These are phyloP conservation scores for Xiphophorus maculatus DNA, from an alignment of 2,113 vertebrate genomes.

Conservation along the genomic window DNA sequence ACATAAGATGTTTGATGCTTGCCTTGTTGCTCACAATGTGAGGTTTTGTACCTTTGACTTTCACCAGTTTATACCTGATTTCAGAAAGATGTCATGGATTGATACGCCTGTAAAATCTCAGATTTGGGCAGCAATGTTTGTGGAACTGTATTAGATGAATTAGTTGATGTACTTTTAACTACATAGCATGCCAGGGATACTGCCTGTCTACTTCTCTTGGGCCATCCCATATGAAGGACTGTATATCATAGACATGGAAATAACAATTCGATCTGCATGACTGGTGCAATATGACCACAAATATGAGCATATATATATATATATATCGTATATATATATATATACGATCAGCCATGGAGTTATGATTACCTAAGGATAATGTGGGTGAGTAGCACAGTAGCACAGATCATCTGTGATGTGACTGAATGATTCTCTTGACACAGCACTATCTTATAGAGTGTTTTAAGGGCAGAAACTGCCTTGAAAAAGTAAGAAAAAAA, in stretches of 20 bases:
- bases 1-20: conserved; percentile 69
- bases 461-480: too few relatives aligned
- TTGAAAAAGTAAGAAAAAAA: too few relatives aligned
- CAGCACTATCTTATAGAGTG: too few relatives aligned
- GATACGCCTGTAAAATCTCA: conserved; percentile 76
- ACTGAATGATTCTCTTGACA: background rate
- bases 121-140: conserved; percentile 84
- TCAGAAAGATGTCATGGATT: conserved; percentile 37
- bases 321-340: too few relatives aligned
- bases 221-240: conserved; percentile 76
- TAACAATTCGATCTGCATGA: conserved; percentile 55
- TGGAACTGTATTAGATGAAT: conserved; percentile 72
- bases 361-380: background rate
- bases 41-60: conserved; percentile 73
- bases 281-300: conserved; percentile 50
- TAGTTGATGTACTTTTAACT: conserved; percentile 64
- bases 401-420: background rate
- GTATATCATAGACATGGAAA: conserved; percentile 38
- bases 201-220: conserved; percentile 66
- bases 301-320: too few relatives aligned
- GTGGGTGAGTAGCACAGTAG: background rate
- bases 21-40: conserved; percentile 84
- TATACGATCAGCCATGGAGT: background rate
- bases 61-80: conserved; percentile 51
- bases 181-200: conserved; percentile 74